Base-by-base conservation (phyloP, 1,140 invertebrate species). In the Ostrea denselamellosa region DNA sequence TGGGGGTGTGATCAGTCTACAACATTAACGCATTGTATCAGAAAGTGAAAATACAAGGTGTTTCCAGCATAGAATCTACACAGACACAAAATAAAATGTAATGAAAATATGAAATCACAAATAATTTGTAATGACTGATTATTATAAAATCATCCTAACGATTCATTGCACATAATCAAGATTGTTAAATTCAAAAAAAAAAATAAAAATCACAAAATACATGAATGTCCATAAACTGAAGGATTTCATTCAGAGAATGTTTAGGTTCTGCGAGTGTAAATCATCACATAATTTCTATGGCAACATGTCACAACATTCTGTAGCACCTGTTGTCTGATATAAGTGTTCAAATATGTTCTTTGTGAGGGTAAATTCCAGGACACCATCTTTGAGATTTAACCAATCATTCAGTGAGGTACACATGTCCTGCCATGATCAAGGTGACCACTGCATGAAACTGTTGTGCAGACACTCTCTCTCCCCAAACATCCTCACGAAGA, bases 301-400 rank as follows among this genome's bases (percentile, higher is more conserved):
- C 68, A 77, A 77, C 68, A 77, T 77, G 68, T 77, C 68, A 77
- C 68, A 77, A 77, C 68, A 34, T 77, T 77, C 22, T 77, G 68
- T 77, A 77, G 68, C 68, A 77, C 68, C 68, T 77, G 68, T 77
- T 77, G 68, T 77, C 68, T 77, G 68, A 77, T 77, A 77, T 77
- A 77, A 34, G 22, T 77, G 9, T 77, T 44, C 12, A 14, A 28
- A 77, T 14, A 77, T 77, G 14, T 77, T 77, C 68, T 77, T 77
- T 28, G 68, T 28, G 25, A 28, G 25, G 25, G 68, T 12, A 34
- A 25, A 25, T 4, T 14, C 25, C 28, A 22, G 8, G 12, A 14
- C 14, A 17, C 14, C 25, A 62, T 62, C 3, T 56, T 9, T 0
- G 56, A 62, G 56, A 62, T 19, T 62, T 7, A 62, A 17, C 17